phyloP scores from a whole-genome alignment of 2,797 vertebrate genomes.

The Cossypha niveicapilla region DNA sequence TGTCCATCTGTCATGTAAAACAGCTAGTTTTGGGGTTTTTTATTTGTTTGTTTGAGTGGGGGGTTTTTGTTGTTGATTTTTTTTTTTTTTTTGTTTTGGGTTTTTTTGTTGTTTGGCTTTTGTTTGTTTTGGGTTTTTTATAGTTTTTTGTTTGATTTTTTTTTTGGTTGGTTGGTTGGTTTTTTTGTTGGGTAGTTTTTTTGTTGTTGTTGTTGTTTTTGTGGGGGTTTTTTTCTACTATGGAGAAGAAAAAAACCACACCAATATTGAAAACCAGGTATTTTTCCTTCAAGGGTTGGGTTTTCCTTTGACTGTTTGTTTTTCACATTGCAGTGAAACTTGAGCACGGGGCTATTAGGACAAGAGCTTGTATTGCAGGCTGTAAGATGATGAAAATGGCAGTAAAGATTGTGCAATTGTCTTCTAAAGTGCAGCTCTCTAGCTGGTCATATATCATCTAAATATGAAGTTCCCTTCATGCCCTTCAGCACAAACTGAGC shows the following conservation, averaged over 20 bases:
- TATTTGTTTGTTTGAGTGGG: not conserved
- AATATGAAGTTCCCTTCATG: conserved; percentile 29
- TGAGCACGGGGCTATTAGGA: conserved; percentile 6
- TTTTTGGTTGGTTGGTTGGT: not conserved
- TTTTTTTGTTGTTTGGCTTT: not conserved
- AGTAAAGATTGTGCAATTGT: conserved; percentile 56
- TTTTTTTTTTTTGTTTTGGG: not conserved
- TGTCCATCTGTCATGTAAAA: conserved; percentile 6
- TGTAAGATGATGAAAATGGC: conserved; percentile 47
- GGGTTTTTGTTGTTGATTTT: not conserved
- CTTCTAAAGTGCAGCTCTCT: conserved; percentile 20
- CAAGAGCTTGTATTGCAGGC: conserved; percentile 16
- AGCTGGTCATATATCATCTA: conserved; percentile 13
- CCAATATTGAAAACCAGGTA: not conserved
- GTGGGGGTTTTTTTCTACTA: not conserved
- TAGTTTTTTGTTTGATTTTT: not conserved
- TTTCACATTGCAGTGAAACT: conserved; percentile 41
- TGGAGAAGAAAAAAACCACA: not conserved
- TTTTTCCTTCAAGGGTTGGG: conserved; percentile 20
- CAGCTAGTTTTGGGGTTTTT: not conserved
- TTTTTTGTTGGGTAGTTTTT: too few species aligned
- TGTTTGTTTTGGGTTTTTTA: not conserved
- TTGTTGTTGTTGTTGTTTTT: not conserved
- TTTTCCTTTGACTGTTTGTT: conserved; percentile 25
- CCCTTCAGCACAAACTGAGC: conserved; percentile 39